A percentile compares a stretch with the other conserved stretches of the same genome.
Evolutionary conservation across 2,113 vertebrate species (phyloP).

Genomic region (Eupsittula cactorum): DNA sequence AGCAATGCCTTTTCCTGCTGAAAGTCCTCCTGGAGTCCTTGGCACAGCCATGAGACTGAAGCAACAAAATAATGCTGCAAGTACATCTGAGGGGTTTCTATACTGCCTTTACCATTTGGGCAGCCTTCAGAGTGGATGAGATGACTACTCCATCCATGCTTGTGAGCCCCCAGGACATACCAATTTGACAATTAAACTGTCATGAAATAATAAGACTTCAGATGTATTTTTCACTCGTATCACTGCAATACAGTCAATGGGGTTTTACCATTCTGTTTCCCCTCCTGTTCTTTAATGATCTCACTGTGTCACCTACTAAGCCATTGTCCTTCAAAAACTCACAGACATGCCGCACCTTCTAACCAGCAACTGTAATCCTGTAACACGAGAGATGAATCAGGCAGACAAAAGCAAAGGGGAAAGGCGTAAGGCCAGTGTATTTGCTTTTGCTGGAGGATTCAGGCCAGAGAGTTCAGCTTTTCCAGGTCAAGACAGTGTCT

Average conservation of each 20-base stretch:
- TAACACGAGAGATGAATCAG: background rate
- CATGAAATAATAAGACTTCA: background rate
- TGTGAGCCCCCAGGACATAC: background rate
- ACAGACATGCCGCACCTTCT: background rate
- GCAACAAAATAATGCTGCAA: background rate
- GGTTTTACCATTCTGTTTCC: background rate
- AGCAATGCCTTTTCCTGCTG: background rate
- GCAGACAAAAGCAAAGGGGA: background rate
- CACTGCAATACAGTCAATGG: fast-evolving
- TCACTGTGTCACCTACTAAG: background rate
- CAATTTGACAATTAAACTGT: background rate
- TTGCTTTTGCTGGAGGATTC: background rate
- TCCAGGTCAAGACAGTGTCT: background rate
- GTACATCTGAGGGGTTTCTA: background rate
- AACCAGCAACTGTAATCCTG: background rate
- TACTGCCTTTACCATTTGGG: background rate
- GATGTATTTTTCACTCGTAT: background rate
- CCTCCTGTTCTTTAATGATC: background rate
- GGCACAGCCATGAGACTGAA: background rate
- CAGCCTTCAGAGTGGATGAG: background rate
- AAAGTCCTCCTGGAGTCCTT: background rate
- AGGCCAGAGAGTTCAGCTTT: background rate
- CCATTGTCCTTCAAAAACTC: background rate
- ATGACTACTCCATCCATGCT: background rate
- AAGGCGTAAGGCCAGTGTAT: background rate